A percentile compares a stretch with the other conserved stretches of the same genome.
phyloP scores from a whole-genome alignment of 2,888 invertebrate species.

The Amiota minor region DNA sequence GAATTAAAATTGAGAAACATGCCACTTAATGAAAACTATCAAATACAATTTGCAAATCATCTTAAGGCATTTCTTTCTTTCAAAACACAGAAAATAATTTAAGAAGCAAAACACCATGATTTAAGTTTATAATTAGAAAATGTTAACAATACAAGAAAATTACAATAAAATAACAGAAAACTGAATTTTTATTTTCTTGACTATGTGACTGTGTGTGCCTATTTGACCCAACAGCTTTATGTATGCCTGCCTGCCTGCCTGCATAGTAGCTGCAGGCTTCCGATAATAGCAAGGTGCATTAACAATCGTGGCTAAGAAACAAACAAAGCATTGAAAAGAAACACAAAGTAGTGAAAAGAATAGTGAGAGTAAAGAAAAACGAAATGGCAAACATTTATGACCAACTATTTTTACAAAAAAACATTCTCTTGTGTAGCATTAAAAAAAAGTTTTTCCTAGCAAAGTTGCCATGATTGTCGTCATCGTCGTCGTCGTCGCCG shows the following conservation, averaged over 20 bases:
- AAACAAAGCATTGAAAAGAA: no score
- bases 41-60: slow-evolving; percentile 51
- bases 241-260: not conserved
- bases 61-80: not conserved
- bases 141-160: not conserved
- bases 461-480: not conserved
- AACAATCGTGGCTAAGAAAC: no score
- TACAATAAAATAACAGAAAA: not conserved
- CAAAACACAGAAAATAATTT: not conserved
- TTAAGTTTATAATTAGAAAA: slow-evolving; percentile 22
- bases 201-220: not conserved
- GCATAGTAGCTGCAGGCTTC: not conserved
- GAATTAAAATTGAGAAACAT: no score
- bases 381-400: not conserved
- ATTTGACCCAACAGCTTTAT: not conserved
- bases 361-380: not conserved
- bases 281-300: no score
- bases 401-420: not conserved
- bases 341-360: no score
- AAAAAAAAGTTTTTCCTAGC: not conserved
- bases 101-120: not conserved
- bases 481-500: slow-evolving; percentile 11
- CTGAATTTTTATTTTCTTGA: not conserved
- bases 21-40: slow-evolving; percentile 41
- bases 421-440: not conserved